Percentiles rank a stretch among this genome's conserved stretches.
Conservation (phyloP, 2,888 invertebrate genomes). For the Disparrhopalites patrizii region DNA sequence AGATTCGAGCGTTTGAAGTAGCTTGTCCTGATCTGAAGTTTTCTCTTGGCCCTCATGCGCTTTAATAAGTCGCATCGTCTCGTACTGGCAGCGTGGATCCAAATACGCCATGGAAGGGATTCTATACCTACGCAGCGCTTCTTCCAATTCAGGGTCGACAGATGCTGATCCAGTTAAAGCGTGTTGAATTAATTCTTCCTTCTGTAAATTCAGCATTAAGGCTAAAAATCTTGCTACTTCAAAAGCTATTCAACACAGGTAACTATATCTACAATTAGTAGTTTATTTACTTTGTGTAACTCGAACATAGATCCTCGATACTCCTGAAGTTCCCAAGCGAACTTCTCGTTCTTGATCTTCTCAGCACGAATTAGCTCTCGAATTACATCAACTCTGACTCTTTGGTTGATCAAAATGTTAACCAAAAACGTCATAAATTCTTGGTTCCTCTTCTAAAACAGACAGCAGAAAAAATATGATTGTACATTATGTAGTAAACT, state of each 20-base stretch:
- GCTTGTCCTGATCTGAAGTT: background rate
- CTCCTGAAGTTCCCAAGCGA: conserved; percentile 22
- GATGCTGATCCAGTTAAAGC: background rate
- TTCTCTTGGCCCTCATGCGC: background rate
- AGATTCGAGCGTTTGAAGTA: background rate
- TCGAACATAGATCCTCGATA: conserved; percentile 8
- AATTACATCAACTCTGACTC: conserved; percentile 35
- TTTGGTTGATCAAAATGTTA: conserved; percentile 28
- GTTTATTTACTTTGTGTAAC: conserved; percentile 13
- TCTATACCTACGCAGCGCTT: background rate
- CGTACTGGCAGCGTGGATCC: background rate
- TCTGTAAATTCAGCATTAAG: background rate
- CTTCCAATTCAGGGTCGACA: background rate
- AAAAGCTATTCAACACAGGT: background rate
- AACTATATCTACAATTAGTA: background rate
- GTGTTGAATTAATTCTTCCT: background rate
- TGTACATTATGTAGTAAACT: background rate
- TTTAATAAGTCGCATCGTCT: background rate
- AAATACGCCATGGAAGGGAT: background rate
- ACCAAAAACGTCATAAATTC: conserved; percentile 29
- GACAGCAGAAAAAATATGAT: background rate
- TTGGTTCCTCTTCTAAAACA: conserved; percentile 32
- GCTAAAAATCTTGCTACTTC: background rate
- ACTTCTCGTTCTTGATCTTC: conserved; percentile 21
- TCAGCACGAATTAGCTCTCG: conserved; percentile 33